These are phyloP conservation scores for Phoxinus dragarum DNA, from an alignment of 2,797 vertebrate species.

Conservation along the genomic window DNA sequence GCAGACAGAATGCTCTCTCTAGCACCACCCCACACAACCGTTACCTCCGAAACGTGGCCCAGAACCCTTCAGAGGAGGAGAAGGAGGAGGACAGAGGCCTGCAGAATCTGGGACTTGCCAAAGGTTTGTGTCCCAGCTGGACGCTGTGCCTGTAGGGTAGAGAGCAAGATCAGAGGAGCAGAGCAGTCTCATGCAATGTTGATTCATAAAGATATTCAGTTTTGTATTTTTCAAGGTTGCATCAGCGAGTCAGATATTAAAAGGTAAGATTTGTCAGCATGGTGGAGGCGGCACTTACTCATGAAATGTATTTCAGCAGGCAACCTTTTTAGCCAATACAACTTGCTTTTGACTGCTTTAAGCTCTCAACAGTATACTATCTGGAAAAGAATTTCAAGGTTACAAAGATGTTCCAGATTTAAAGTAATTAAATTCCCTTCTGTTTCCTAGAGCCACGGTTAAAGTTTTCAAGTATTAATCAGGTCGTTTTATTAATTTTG, in stretches of 20 bases:
- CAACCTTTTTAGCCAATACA: slow-evolving; percentile 4
- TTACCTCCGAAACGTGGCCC: slow-evolving; percentile 77
- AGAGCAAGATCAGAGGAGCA: not conserved
- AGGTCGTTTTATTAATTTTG: not conserved
- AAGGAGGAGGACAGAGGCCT: slow-evolving; percentile 82
- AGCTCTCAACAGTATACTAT: not conserved
- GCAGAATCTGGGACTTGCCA: slow-evolving; percentile 69
- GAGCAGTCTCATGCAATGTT: not conserved
- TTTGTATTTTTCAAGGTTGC: slow-evolving; percentile 15
- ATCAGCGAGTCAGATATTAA: slow-evolving; percentile 22
- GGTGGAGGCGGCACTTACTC: not conserved
- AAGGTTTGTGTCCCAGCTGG: slow-evolving; percentile 81
- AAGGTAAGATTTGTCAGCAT: not conserved
- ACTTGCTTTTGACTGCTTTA: slow-evolving; percentile 19
- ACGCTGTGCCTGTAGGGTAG: not conserved
- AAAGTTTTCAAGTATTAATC: not conserved
- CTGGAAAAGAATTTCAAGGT: not conserved
- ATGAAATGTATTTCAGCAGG: slow-evolving; percentile 11
- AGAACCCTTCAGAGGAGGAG: slow-evolving; percentile 77
- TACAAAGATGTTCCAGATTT: not conserved
- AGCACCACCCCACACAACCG: slow-evolving; percentile 72
- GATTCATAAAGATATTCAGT: slow-evolving; percentile 16
- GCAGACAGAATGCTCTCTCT: slow-evolving; percentile 84
- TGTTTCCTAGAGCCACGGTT: not conserved
- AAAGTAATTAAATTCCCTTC: slow-evolving; percentile 15